phyloP scores from a whole-genome alignment of 2,888 invertebrate genomes.

The Linnaemya vulpina region DNA sequence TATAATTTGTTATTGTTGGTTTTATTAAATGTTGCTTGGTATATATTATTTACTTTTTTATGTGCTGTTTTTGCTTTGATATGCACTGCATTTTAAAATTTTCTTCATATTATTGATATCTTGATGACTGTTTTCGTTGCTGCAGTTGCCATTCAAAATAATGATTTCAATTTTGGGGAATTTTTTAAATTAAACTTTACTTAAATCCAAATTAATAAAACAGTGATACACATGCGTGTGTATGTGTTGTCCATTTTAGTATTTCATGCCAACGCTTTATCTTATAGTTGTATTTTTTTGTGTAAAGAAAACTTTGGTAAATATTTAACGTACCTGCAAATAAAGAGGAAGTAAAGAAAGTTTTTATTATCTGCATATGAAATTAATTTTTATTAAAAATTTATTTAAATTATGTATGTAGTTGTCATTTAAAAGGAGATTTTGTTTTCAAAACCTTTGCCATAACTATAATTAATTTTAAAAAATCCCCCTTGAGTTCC shows the following conservation, averaged over 20 bases:
- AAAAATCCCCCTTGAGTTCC: neutral
- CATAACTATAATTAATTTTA: neutral
- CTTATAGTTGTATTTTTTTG: neutral
- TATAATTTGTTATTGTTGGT: constrained; percentile 55
- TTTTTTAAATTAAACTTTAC: neutral
- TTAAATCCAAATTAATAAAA: constrained; percentile 4
- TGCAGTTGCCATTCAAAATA: constrained; percentile 35
- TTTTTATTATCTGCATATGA: neutral
- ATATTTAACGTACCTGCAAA: constrained; percentile 57
- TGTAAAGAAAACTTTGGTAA: constrained; percentile 1
- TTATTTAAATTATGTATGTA: neutral
- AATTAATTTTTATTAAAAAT: neutral
- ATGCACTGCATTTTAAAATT: constrained; percentile 29
- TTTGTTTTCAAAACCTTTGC: neutral
- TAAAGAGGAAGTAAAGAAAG: constrained; percentile 27
- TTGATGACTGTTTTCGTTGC: constrained; percentile 37
- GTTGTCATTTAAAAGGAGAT: neutral
- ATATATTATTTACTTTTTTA: constrained; percentile 46
- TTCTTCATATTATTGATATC: constrained; percentile 53
- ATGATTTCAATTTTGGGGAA: constrained; percentile 14
- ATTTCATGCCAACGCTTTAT: constrained; percentile 6
- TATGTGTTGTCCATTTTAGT: neutral
- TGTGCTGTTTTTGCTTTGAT: constrained; percentile 49
- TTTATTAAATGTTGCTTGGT: constrained; percentile 47
- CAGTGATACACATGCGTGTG: too few relatives aligned